Evolutionary conservation across 2,113 vertebrate species (phyloP).

Genomic region (Synodontis membranacea): DNA sequence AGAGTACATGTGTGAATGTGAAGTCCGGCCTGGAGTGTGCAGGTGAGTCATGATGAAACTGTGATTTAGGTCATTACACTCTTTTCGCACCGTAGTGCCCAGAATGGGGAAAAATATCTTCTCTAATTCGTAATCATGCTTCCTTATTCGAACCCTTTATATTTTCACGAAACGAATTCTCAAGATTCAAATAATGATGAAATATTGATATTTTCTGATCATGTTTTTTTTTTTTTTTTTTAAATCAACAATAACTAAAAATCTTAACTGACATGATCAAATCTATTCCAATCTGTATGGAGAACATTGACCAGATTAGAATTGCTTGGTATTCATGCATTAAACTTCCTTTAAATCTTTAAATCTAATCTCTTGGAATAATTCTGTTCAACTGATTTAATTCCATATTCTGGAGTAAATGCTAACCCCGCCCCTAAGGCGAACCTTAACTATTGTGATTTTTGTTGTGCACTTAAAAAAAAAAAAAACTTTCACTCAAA

Average conservation of each 20-base stretch:
- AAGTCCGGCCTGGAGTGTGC: constrained; percentile 82
- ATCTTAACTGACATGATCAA: not conserved
- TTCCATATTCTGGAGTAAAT: no score
- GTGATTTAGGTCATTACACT: not conserved
- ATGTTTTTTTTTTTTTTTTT: not conserved
- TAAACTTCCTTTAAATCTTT: not conserved
- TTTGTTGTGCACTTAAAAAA: not conserved
- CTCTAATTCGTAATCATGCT: not conserved
- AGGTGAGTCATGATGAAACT: constrained; percentile 68
- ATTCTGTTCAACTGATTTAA: not conserved
- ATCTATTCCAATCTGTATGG: not conserved
- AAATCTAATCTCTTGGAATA: not conserved
- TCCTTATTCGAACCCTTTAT: not conserved
- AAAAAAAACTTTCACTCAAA: not conserved
- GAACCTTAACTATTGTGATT: not conserved
- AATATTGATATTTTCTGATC: not conserved
- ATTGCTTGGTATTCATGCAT: not conserved
- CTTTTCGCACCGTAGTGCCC: not conserved
- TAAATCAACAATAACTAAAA: not conserved
- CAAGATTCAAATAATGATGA: not conserved
- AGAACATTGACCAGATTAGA: not conserved
- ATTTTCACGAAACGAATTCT: not conserved
- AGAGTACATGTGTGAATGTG: constrained; percentile 78
- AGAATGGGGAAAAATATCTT: not conserved
- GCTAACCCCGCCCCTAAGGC: no score